Conservation (phyloP, 2,113 vertebrate genomes). For the Cricetomys ansorgei region DNA sequence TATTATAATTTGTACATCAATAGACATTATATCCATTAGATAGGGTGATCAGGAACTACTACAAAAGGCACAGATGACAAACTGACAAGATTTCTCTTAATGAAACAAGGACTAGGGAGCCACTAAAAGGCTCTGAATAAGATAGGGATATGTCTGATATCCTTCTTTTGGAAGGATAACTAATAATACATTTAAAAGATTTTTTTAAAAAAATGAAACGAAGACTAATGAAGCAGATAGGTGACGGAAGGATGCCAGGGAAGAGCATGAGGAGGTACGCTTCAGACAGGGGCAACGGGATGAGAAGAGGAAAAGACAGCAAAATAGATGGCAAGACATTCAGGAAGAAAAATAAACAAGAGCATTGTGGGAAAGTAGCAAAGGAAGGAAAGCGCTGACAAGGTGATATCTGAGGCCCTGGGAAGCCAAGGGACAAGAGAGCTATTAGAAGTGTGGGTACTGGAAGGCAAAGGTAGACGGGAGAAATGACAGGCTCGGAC, state of each 20-base stretch:
- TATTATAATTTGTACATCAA: neutral
- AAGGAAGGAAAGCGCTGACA: neutral
- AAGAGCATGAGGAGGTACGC: neutral
- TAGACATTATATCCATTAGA: constrained; percentile 26
- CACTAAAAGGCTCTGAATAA: constrained; percentile 2
- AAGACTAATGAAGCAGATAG: neutral
- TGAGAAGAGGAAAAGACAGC: neutral
- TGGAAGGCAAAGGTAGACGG: neutral
- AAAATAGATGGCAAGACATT: neutral
- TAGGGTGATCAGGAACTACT: neutral
- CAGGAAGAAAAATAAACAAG: neutral
- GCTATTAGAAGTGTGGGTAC: neutral
- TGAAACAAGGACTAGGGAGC: neutral
- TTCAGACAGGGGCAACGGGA: neutral
- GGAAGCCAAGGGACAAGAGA: neutral
- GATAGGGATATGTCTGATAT: neutral
- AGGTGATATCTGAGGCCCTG: neutral
- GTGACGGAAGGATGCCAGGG: neutral
- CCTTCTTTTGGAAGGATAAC: neutral
- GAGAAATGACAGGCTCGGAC: neutral
- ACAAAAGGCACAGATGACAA: neutral
- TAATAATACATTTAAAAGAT: neutral
- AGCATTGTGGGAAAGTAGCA: neutral
- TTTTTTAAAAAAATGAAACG: neutral
- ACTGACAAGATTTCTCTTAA: neutral